Evolutionary conservation across 2,797 vertebrate genomes (phyloP).

Genomic region (Leptatherina wallacei): DNA sequence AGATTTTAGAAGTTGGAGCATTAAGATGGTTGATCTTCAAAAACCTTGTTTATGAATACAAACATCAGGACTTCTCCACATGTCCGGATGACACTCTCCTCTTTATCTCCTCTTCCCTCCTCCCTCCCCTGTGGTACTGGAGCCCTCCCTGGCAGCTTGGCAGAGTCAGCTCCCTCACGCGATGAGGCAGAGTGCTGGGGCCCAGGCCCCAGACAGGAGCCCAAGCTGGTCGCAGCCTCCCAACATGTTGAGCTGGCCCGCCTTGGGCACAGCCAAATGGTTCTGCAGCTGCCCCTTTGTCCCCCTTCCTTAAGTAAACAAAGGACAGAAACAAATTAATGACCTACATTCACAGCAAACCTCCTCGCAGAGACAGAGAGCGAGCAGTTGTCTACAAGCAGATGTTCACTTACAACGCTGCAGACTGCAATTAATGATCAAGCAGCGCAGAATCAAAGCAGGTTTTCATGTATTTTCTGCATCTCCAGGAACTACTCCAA

Average conservation of each 20-base stretch:
- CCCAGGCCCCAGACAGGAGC: constrained; percentile 90
- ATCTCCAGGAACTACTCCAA: constrained; percentile 17
- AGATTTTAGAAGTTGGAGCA: constrained; percentile 40
- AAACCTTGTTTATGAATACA: constrained; percentile 36
- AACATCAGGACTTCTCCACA: constrained; percentile 69
- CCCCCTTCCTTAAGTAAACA: constrained; percentile 99
- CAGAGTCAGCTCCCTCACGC: constrained; percentile 85
- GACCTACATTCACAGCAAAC: constrained; percentile 97
- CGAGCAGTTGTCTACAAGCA: constrained; percentile 92
- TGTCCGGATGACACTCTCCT: constrained; percentile 47
- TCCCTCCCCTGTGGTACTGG: constrained; percentile 40
- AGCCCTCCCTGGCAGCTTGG: constrained; percentile 82
- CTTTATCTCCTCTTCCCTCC: constrained; percentile 34
- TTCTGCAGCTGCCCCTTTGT: constrained; percentile 99
- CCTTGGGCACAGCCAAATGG: constrained; percentile 99
- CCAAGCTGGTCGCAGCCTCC: constrained; percentile 91
- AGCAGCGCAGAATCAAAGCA: constrained; percentile 60
- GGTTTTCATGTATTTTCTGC: constrained; percentile 42
- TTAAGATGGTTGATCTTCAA: constrained; percentile 43
- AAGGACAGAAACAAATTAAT: constrained; percentile 99
- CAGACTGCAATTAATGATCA: constrained; percentile 80
- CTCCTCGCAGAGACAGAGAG: constrained; percentile 76
- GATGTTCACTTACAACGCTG: constrained; percentile 88
- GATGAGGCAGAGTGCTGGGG: constrained; percentile 85
- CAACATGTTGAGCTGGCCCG: constrained; percentile 92